Evolutionary conservation across 2,113 vertebrate genomes (phyloP), one percentile per base, ranked within the genome.

Genomic region (Periophthalmodon schlosseri): DNA sequence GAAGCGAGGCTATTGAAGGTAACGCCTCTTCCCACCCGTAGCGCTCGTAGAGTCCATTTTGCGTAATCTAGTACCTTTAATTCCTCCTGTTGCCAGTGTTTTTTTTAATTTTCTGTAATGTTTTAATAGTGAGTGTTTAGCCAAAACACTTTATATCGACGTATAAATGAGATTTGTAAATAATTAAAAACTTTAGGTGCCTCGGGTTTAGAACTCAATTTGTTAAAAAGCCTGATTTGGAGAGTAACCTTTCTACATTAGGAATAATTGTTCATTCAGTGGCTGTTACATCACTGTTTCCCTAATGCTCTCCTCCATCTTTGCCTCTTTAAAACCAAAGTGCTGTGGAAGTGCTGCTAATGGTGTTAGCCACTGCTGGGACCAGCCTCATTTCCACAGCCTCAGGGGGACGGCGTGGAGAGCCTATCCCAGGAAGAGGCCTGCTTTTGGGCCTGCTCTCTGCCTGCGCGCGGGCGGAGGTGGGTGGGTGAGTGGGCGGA

Each of bases 381-480:
- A 70, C 13, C 75, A 66, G 76, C 70, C 70, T 54, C 68, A 65
- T 65, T 65, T 65, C 60, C 74, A 44, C 44, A 63, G 58, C 76
- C 65, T 69, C 68, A 15, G 63, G 60, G 70, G 71, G 54, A 6
- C 61, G 47, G 24, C 57, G 15, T 34, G 28, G 39, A 69, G 69
- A 44, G 73, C 44, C 58, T 44, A 23, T 75, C 21, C 68, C 72
- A 73, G 75, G 69, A 50, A 58, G 28, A 67, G 60, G 78, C 68
- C 60, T 70, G 63, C 68, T 75, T 54, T n/a, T 21, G 68, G 69
- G 57, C 72, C 74, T 71, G 73, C 70, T 60, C 52, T 46, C 74
- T 72, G 63, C 57, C 61, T 68, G 76, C 58, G 60, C 14, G 52
- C 28, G 69, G 36, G 66, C 34, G 14, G 74, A 44, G 54, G 69